These are phyloP conservation scores for Tortrix viridana DNA, from an alignment of 2,888 invertebrate species.

Conservation along the genomic window DNA sequence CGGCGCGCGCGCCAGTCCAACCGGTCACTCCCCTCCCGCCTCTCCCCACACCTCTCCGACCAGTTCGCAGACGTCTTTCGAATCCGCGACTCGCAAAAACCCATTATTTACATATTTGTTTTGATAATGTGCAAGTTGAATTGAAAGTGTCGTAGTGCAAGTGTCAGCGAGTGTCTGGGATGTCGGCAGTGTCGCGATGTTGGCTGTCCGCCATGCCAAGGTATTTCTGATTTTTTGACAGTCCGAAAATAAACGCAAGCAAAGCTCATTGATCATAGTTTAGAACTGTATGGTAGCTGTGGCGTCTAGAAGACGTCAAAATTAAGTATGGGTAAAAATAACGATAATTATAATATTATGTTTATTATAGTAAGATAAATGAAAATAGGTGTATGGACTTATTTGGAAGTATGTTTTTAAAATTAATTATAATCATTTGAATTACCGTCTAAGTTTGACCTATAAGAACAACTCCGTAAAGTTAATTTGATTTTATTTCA, in stretches of 20 bases:
- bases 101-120: conserved; percentile 28
- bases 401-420: no score
- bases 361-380: no score
- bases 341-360: no score
- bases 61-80: conserved; percentile 18
- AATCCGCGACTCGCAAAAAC: conserved; percentile 37
- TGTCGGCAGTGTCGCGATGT: conserved; percentile 57
- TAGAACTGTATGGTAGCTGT: no score
- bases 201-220: conserved; percentile 73
- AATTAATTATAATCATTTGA: no score
- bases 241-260: background rate
- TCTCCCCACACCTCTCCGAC: conserved; percentile 15
- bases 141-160: conserved; percentile 42
- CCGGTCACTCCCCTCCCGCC: conserved; percentile 31
- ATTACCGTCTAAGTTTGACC: no score
- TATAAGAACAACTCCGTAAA: no score
- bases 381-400: no score
- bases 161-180: conserved; percentile 49
- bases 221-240: conserved; percentile 45
- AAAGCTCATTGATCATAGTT: no score
- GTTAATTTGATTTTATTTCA: no score
- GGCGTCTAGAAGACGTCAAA: no score
- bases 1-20: conserved; percentile 33
- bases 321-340: no score
- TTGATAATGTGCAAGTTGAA: conserved; percentile 32